Conservation (phyloP, 2,888 invertebrate genomes). For the Epsilonema sp. region DNA sequence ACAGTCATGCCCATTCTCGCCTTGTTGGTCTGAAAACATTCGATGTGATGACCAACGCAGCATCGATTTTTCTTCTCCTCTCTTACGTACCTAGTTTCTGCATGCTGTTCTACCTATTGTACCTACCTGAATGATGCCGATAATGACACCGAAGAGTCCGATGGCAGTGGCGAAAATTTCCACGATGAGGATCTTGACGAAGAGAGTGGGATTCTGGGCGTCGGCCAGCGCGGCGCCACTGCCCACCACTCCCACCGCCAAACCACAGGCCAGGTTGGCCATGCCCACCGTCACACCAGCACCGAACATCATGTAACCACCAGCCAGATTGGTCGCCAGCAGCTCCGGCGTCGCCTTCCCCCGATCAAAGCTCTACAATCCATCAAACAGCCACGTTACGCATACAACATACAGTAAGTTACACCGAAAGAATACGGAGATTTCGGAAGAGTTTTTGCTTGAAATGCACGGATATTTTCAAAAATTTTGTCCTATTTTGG, state of each 20-base stretch:
- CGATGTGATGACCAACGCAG: too few species aligned
- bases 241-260: constrained; percentile 73
- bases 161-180: constrained; percentile 99
- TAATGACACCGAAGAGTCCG: constrained; percentile 91
- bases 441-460: too few species aligned
- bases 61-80: too few species aligned
- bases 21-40: too few species aligned
- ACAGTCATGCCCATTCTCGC: too few species aligned
- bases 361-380: constrained; percentile 16
- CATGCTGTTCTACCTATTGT: too few species aligned
- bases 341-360: constrained; percentile 10
- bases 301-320: constrained; percentile 82
- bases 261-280: constrained; percentile 83
- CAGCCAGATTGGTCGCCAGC: constrained; percentile 20
- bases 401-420: too few species aligned
- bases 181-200: constrained; percentile 92
- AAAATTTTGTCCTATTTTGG: too few species aligned
- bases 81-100: too few species aligned
- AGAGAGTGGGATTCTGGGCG: constrained; percentile 83
- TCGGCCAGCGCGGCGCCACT: constrained; percentile 94
- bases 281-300: constrained; percentile 84
- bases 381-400: background rate
- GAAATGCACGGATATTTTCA: too few species aligned
- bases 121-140: constrained; percentile 48
- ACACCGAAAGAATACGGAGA: too few species aligned